Base-by-base conservation (phyloP, 1,140 invertebrate genomes). In the Pseudomyrmex cubaensis region DNA sequence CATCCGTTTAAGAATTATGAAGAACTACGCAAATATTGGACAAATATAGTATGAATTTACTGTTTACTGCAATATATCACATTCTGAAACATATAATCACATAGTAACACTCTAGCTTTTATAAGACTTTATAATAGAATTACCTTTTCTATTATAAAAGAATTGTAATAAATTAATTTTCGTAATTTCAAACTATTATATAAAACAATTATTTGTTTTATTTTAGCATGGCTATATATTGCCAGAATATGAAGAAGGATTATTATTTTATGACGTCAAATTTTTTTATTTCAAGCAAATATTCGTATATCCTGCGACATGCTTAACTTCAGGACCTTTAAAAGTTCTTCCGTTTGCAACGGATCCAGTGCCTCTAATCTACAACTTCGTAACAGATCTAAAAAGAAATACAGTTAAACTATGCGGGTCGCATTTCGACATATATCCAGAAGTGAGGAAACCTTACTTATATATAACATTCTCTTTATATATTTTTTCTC, bases 191-290 rank as follows among this genome's bases (percentile, higher is more conserved):
- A 35, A 35, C 5, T 35, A 50, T 0, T 54, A 48, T 57, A 2
- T 35, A 17, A 15, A 15, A 57, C 15, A 69, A 7, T 8, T 59
- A 59, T 35, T 73, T 54, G 5, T 57, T 5, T 69, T 56, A 17
- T 80, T 91, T 74, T 56, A 94, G 93, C 91, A 94, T 78, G 93
- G 93, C 10, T 94, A 93, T 80, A 78, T 88, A 20, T 77, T 94
- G 17, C 93, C 93, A 48, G 90, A 93, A 72, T 85, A 66, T 20
- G 83, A 89, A 15, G 50, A 87, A 9, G 89, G 73, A 35, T 77
- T 92, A 25, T 78, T 91, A 25, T 94, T 90, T 83, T 92, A 89
- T 62, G 75, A 90, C 70, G 75, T 93, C 20, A 73, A 88, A 50
- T 93, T 93, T 69, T 67, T 84, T 5, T 67, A 84, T 2, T 67